These are phyloP conservation scores for Potamarius usumacintae DNA, from an alignment of 2,113 vertebrate species.

Conservation along the genomic window DNA sequence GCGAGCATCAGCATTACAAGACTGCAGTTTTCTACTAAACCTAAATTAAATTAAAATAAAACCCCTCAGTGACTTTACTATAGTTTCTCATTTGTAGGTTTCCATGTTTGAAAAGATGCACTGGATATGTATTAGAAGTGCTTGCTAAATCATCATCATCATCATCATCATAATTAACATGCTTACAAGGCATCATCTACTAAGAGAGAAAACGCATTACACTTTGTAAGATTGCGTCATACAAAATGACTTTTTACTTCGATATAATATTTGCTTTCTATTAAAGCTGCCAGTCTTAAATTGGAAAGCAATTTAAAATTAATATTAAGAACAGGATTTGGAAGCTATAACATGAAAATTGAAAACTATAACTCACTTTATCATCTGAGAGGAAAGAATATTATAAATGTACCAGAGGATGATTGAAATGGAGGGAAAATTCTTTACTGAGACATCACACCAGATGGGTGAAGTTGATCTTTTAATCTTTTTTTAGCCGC, in stretches of 20 bases:
- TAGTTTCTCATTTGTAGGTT: background rate
- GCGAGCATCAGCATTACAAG: background rate
- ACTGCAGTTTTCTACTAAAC: background rate
- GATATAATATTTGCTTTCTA: background rate
- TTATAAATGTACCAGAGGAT: background rate
- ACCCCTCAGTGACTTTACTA: background rate
- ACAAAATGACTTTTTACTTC: background rate
- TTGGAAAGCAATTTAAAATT: conserved; percentile 33
- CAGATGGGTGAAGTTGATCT: background rate
- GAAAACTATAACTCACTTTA: conserved; percentile 17
- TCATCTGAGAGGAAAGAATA: background rate
- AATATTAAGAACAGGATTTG: conserved; percentile 36
- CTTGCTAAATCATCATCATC: background rate
- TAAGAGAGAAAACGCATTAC: background rate
- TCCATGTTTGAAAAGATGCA: background rate
- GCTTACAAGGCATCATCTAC: background rate
- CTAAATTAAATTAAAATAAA: background rate
- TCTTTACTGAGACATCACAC: background rate
- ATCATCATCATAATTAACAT: background rate
- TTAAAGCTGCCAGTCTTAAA: conserved; percentile 2
- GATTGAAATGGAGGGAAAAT: conserved; percentile 23
- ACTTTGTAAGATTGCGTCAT: background rate
- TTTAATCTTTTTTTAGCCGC: background rate
- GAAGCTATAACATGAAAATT: conserved; percentile 35
- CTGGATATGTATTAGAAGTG: background rate